A percentile compares a stretch with the other conserved stretches of the same genome.
Evolutionary conservation across 2,888 invertebrate species (phyloP).

Genomic region (Lepidocyrtinus sp.): DNA sequence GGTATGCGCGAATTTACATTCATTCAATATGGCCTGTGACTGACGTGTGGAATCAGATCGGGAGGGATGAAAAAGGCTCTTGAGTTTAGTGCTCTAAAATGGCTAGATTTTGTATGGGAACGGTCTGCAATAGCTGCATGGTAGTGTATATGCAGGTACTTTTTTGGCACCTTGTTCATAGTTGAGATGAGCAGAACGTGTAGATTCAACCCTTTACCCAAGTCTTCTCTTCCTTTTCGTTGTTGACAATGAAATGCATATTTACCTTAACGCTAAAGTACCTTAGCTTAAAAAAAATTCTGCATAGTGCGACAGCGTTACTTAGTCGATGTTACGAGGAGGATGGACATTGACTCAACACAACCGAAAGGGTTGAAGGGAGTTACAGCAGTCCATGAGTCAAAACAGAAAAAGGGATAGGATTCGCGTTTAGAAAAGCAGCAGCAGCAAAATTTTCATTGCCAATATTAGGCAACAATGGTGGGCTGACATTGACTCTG

Average conservation of each 20-base stretch:
- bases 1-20: background rate
- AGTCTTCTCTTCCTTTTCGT: background rate
- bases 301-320: too few species aligned
- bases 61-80: background rate
- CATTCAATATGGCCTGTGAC: background rate
- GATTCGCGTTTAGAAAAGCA: too few species aligned
- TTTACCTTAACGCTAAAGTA: too few species aligned
- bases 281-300: too few species aligned
- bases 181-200: too few species aligned
- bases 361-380: too few species aligned
- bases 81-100: background rate
- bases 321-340: too few species aligned
- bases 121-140: background rate
- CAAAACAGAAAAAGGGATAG: too few species aligned
- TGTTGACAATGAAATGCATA: background rate
- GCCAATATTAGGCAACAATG: background rate
- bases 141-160: conserved; percentile 24
- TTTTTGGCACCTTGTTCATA: conserved; percentile 53
- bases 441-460: too few species aligned
- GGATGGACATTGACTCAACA: too few species aligned
- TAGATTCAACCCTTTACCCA: too few species aligned
- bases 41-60: background rate
- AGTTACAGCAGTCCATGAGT: too few species aligned
- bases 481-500: background rate
- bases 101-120: background rate